phyloP scores from a whole-genome alignment of 1,140 invertebrate genomes.

The Drosophila gunungcola region DNA sequence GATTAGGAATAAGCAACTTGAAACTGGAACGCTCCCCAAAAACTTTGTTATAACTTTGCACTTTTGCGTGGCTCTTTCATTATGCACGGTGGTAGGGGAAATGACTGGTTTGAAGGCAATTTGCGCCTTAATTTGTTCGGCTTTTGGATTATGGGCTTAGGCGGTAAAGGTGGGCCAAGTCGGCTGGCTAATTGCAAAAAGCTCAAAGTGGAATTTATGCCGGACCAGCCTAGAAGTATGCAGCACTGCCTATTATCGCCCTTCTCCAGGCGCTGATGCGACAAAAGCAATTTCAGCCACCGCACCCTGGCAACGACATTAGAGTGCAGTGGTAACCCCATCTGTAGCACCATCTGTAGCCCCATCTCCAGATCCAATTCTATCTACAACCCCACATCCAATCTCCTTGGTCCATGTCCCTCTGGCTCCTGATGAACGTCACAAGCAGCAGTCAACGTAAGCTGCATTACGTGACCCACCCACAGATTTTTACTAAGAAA shows the following conservation, averaged over 20 bases:
- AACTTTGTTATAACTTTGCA: slow-evolving; percentile 54
- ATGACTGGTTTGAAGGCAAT: slow-evolving; percentile 51
- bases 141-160: slow-evolving; percentile 66
- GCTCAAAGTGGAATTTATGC: slow-evolving; percentile 60
- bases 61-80: slow-evolving; percentile 51
- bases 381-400: not conserved
- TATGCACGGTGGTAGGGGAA: slow-evolving; percentile 18
- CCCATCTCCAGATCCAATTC: slow-evolving; percentile 3
- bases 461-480: not conserved
- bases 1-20: slow-evolving; percentile 10
- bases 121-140: slow-evolving; percentile 72
- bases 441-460: not conserved
- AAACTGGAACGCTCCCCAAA: slow-evolving; percentile 37
- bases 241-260: slow-evolving; percentile 43
- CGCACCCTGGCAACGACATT: slow-evolving; percentile 46
- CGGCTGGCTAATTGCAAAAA: slow-evolving; percentile 61
- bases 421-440: slow-evolving; percentile 11
- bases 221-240: slow-evolving; percentile 56
- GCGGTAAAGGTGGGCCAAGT: not conserved
- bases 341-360: too few species aligned
- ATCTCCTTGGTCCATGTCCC: not conserved
- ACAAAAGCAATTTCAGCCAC: slow-evolving; percentile 55
- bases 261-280: slow-evolving; percentile 33
- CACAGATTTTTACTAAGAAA: not conserved
- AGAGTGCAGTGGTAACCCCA: slow-evolving; percentile 33